phyloP scores from a whole-genome alignment of 2,113 vertebrate species.

The Pomatostomus ruficeps region DNA sequence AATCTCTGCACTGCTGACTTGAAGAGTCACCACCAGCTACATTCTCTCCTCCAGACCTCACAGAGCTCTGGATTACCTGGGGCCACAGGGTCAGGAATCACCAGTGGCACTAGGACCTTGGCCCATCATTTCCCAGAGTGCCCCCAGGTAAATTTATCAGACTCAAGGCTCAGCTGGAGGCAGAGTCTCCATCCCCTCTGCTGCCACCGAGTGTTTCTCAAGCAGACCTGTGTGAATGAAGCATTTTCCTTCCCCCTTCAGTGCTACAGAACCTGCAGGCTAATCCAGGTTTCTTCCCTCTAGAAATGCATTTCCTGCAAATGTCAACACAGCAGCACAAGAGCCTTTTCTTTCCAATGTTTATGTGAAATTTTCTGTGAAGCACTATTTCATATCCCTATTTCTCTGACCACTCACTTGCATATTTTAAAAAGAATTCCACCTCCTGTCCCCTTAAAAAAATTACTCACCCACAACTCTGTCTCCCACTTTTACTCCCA shows the following conservation, averaged over 20 bases:
- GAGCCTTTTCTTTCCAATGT: not conserved
- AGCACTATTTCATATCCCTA: not conserved
- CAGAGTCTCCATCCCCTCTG: not conserved
- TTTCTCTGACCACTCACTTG: not conserved
- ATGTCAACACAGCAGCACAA: not conserved
- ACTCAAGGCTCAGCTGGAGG: not conserved
- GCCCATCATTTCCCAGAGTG: accelerated
- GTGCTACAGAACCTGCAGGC: not conserved
- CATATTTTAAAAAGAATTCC: not conserved
- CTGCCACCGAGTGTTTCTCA: not conserved
- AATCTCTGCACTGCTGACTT: not conserved
- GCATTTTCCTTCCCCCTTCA: not conserved
- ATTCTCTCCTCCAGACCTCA: not conserved
- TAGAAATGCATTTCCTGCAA: not conserved
- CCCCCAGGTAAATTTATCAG: accelerated
- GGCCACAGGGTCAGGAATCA: not conserved
- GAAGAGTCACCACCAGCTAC: too few relatives aligned
- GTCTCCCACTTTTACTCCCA: slow-evolving; percentile 87
- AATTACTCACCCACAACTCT: slow-evolving; percentile 86
- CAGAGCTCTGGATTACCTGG: accelerated
- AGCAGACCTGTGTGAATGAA: not conserved
- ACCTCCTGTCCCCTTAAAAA: not conserved
- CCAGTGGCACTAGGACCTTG: not conserved
- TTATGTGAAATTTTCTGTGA: not conserved
- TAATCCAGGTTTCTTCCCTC: not conserved